Percentiles rank a stretch among this genome's conserved stretches.
phyloP scores from a whole-genome alignment of 2,113 vertebrate species.

The Procavia capensis region DNA sequence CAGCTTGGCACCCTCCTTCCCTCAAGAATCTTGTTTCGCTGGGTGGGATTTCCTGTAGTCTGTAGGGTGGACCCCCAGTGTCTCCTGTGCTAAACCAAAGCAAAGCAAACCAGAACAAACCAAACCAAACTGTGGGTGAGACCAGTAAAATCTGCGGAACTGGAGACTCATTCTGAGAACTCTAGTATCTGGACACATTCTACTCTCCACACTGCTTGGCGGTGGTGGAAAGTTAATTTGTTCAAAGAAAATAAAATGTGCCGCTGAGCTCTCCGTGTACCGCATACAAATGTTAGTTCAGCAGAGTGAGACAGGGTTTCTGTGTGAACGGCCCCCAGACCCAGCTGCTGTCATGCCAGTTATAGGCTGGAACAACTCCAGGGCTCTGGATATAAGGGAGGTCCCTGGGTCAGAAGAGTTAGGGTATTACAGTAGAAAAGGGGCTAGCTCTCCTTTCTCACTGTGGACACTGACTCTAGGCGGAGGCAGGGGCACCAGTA shows the following conservation, averaged over 20 bases:
- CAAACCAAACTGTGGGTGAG: constrained; percentile 50
- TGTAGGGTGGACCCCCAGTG: constrained; percentile 68
- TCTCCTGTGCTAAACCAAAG: constrained; percentile 5
- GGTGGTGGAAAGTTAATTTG: constrained; percentile 61
- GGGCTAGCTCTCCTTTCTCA: not conserved
- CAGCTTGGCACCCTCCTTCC: constrained; percentile 55
- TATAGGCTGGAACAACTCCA: rapidly evolving
- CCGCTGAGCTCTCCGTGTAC: not conserved
- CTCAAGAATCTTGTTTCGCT: constrained; percentile 43
- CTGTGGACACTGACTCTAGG: not conserved
- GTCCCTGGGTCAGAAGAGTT: rapidly evolving
- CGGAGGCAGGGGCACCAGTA: rapidly evolving
- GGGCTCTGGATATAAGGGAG: rapidly evolving
- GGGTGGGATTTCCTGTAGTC: constrained; percentile 44
- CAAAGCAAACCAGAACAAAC: too few relatives aligned
- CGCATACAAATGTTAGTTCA: not conserved
- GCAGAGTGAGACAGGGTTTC: rapidly evolving
- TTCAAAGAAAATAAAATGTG: not conserved
- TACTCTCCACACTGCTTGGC: not conserved
- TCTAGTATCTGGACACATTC: constrained; percentile 53
- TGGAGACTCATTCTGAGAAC: constrained; percentile 47
- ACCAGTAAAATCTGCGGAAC: constrained; percentile 63
- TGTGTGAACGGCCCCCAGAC: rapidly evolving
- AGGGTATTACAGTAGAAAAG: rapidly evolving
- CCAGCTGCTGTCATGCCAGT: rapidly evolving